Base-by-base conservation (phyloP, 2,888 invertebrate species). In the Zhuqinia jingwanae region DNA sequence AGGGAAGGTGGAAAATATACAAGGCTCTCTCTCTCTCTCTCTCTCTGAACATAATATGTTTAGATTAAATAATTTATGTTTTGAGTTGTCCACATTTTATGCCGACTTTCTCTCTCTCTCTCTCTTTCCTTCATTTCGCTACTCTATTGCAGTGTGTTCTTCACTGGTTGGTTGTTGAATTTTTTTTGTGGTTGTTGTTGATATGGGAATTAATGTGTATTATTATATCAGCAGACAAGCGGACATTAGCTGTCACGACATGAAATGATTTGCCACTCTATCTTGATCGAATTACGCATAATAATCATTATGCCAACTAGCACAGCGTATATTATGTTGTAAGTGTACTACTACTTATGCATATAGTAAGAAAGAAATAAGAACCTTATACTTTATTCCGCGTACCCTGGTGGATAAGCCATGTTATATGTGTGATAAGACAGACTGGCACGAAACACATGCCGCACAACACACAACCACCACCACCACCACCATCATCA, bases 221-320 rank as follows among this genome's bases (percentile, higher is more conserved):
- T 81, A 86, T 86, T 85, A 79, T 65, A 77, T 68, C 53, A 68
- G 86, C 22, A 86, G 86, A 86, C 86, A 86, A 86, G 86, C 86
- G 86, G 86, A 86, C 86, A 86, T 86, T 86, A 86, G 81, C 86
- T 86, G 85, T 86, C 86, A 86, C 86, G 86, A 81, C 86, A 86
- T 86, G 86, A 76, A 86, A 86, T 86, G 81, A 86, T 86, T 86
- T 86, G 86, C 86, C 86, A 86, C 86, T 86, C 77, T 86, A 86
- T 86, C 86, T 81, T 81, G 86, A 86, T 86, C 86, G 81, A 81
- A 86, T 86, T 86, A 86, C 86, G 81, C 86, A 86, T 86, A 86
- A 86, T 86, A 86, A 86, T 81, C 81, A 86, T 81, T 47, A 42
- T 75, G 75, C 82, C 75, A 75, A 73, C 25, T 63, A 36, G 30